Conservation (phyloP, 2,797 vertebrate genomes). For the Poecilia gillii region DNA sequence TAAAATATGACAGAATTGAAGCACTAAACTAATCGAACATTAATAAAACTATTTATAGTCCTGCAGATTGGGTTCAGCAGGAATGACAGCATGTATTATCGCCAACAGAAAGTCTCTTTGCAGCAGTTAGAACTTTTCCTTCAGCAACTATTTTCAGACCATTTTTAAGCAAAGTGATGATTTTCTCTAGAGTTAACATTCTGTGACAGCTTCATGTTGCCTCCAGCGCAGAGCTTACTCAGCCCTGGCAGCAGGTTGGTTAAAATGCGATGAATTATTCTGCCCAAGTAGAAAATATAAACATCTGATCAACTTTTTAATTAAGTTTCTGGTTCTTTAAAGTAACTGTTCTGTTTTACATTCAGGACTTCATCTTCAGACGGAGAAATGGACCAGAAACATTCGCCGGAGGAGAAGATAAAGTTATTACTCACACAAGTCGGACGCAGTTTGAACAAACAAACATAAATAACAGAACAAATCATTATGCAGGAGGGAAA, state of each 20-base stretch:
- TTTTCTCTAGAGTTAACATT: neutral
- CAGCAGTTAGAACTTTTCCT: too few species aligned
- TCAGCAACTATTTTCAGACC: neutral
- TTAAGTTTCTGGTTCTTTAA: neutral
- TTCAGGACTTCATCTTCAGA: constrained; percentile 12
- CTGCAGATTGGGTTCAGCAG: neutral
- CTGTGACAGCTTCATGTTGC: neutral
- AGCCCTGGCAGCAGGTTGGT: neutral
- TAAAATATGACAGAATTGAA: neutral
- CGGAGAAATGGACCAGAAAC: constrained; percentile 40
- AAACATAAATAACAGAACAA: constrained; percentile 29
- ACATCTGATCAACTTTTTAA: neutral
- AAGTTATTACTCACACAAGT: constrained; percentile 38
- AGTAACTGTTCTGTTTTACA: neutral
- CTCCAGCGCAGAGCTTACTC: neutral
- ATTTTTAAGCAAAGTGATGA: neutral
- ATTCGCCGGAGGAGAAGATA: constrained; percentile 34
- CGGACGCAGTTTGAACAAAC: constrained; percentile 30
- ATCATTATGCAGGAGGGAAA: constrained; percentile 3
- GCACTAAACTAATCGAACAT: neutral
- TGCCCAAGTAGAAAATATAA: neutral
- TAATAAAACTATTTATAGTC: neutral
- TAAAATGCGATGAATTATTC: neutral
- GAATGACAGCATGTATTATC: neutral
- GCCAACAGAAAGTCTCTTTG: neutral